Conservation (phyloP, 2,797 vertebrate genomes). For the Phrynocephalus vlangalii region DNA sequence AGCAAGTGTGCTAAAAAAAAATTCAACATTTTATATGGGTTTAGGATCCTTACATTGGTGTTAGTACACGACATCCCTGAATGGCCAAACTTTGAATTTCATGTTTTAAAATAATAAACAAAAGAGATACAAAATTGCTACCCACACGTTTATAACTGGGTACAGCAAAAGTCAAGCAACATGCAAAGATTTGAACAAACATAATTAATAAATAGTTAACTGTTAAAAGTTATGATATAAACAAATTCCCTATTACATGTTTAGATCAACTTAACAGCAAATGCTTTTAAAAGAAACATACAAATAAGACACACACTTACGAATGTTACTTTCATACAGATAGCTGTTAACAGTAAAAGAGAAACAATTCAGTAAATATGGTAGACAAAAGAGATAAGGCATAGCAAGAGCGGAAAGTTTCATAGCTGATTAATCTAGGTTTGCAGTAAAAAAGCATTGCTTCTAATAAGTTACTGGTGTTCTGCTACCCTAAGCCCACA, state of each 20-base stretch:
- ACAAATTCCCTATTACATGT: constrained; percentile 30
- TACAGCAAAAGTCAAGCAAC: constrained; percentile 55
- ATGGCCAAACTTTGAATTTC: not conserved
- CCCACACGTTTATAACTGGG: constrained; percentile 51
- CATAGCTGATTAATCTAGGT: constrained; percentile 18
- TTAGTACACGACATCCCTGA: not conserved
- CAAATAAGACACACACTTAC: constrained; percentile 50
- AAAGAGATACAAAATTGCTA: constrained; percentile 50
- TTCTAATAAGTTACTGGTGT: constrained; percentile 52
- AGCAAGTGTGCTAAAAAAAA: not conserved
- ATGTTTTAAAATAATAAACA: constrained; percentile 49
- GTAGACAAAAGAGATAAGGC: constrained; percentile 43
- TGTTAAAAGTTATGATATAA: constrained; percentile 33
- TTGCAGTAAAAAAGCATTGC: constrained; percentile 58
- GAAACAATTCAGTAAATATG: constrained; percentile 51
- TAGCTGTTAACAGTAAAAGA: constrained; percentile 42
- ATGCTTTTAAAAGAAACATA: constrained; percentile 54
- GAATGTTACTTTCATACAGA: constrained; percentile 48
- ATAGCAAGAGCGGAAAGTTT: constrained; percentile 44
- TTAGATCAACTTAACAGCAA: constrained; percentile 33
- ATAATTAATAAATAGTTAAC: constrained; percentile 50
- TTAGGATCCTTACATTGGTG: not conserved
- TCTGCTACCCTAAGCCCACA: not conserved
- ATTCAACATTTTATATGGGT: not conserved
- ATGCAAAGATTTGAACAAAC: constrained; percentile 67